phyloP scores from a whole-genome alignment of 2,113 vertebrate species.

The Paralichthys olivaceus region DNA sequence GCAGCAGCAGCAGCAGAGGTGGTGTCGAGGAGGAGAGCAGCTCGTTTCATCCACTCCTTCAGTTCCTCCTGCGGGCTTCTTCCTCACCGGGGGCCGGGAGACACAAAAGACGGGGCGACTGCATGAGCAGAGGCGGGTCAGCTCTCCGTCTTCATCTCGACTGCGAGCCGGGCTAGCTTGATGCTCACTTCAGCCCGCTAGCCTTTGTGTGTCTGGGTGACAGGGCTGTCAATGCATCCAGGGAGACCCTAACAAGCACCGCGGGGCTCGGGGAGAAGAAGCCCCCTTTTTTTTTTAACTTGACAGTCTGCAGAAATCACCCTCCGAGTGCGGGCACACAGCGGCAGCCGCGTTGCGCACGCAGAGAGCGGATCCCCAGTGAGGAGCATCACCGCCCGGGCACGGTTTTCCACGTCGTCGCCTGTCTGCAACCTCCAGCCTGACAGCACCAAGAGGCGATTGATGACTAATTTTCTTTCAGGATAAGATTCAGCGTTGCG shows the following conservation, averaged over 20 bases:
- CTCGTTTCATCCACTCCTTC: conserved; percentile 52
- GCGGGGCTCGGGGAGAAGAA: conserved; percentile 59
- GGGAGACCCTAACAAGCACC: conserved; percentile 64
- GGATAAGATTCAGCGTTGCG: conserved; percentile 73
- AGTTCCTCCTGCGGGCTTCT: conserved; percentile 39
- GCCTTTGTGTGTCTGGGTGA: conserved; percentile 65
- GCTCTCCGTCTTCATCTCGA: conserved; percentile 47
- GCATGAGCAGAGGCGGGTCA: conserved; percentile 53
- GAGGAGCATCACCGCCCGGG: conserved; percentile 53
- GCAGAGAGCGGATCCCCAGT: conserved; percentile 38
- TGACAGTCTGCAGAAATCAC: conserved; percentile 17
- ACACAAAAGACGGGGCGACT: conserved; percentile 4
- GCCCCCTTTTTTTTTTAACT: conserved; percentile 29
- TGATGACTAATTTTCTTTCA: conserved; percentile 67
- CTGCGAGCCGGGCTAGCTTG: conserved; percentile 63
- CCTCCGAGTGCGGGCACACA: not conserved
- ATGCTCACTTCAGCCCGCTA: conserved; percentile 72
- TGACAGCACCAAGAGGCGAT: conserved; percentile 70
- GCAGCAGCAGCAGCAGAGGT: conserved; percentile 68
- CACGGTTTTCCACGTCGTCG: conserved; percentile 62
- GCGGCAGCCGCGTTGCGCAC: conserved; percentile 51
- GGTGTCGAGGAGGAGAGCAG: conserved; percentile 55
- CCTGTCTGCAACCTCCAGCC: conserved; percentile 63
- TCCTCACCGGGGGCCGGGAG: not conserved
- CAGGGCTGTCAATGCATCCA: conserved; percentile 74